Percentiles rank a stretch among this genome's conserved stretches.
Conservation (phyloP, 2,113 vertebrate genomes). For the Carassius gibelio region DNA sequence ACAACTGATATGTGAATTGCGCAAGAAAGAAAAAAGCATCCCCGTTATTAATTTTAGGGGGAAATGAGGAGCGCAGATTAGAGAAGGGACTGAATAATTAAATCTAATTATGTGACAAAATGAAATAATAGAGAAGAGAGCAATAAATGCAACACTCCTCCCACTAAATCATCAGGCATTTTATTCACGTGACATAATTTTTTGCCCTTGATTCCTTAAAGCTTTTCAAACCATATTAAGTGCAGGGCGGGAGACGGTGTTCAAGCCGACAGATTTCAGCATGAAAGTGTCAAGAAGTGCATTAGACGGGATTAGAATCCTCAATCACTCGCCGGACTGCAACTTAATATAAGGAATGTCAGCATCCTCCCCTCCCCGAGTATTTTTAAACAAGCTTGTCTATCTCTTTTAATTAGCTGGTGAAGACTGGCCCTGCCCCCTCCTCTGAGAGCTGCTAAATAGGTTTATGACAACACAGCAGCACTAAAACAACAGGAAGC, state of each 20-base stretch:
- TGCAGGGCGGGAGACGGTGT: constrained; percentile 44
- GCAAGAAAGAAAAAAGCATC: constrained; percentile 58
- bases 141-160: constrained; percentile 68
- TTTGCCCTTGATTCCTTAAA: constrained; percentile 60
- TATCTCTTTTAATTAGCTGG: constrained; percentile 51
- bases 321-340: constrained; percentile 64
- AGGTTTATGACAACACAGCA: constrained; percentile 55
- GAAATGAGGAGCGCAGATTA: constrained; percentile 72
- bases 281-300: constrained; percentile 62
- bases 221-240: constrained; percentile 60
- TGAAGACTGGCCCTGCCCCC: constrained; percentile 42
- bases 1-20: constrained; percentile 56
- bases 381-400: constrained; percentile 53
- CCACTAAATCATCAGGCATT: constrained; percentile 65
- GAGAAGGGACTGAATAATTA: constrained; percentile 73
- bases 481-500: constrained; percentile 37
- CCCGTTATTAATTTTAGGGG: constrained; percentile 67
- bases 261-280: constrained; percentile 58
- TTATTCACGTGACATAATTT: constrained; percentile 62
- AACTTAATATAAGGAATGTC: constrained; percentile 62
- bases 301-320: constrained; percentile 67
- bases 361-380: constrained; percentile 41
- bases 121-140: constrained; percentile 69
- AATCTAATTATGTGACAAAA: constrained; percentile 73
- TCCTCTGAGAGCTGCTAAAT: constrained; percentile 30